Percentiles rank a stretch among this genome's conserved stretches.
Conservation (phyloP, 2,797 vertebrate genomes). For the Tadarida brasiliensis region DNA sequence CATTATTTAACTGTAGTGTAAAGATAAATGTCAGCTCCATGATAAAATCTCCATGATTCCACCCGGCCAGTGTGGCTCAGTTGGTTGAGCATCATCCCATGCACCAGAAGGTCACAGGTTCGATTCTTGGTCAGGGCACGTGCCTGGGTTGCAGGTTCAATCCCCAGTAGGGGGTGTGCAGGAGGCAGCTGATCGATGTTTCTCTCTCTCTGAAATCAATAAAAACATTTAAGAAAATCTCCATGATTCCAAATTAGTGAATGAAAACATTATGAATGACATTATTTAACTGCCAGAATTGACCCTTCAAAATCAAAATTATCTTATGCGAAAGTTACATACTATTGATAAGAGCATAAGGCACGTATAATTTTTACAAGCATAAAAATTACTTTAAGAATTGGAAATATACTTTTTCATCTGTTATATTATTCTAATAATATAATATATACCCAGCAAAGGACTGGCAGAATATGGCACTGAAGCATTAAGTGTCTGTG, state of each 20-base stretch:
- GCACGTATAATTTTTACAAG: not conserved
- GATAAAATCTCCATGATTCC: conserved; percentile 9
- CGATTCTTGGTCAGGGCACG: too few species aligned
- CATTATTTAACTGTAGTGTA: conserved; percentile 33
- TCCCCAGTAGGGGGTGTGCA: too few species aligned
- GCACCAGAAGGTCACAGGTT: too few species aligned
- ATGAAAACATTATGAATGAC: conserved; percentile 31
- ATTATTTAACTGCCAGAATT: conserved; percentile 46
- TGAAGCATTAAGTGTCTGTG: not conserved
- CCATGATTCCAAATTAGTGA: conserved; percentile 27
- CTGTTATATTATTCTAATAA: conserved; percentile 16
- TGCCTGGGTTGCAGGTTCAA: too few species aligned
- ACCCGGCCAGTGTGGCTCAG: not conserved
- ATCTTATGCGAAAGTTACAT: not conserved
- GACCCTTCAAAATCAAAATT: conserved; percentile 47
- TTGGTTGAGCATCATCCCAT: too few species aligned
- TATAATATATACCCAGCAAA: not conserved
- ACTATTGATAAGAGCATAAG: not conserved
- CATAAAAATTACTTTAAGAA: conserved; percentile 31
- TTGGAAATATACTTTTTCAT: not conserved
- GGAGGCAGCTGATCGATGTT: too few species aligned
- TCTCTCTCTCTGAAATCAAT: too few species aligned
- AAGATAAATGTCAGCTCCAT: conserved; percentile 20
- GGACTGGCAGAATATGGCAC: not conserved
- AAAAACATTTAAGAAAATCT: too few species aligned